Base-by-base conservation (phyloP, 2,113 vertebrate genomes). In the Entelurus aequoreus region DNA sequence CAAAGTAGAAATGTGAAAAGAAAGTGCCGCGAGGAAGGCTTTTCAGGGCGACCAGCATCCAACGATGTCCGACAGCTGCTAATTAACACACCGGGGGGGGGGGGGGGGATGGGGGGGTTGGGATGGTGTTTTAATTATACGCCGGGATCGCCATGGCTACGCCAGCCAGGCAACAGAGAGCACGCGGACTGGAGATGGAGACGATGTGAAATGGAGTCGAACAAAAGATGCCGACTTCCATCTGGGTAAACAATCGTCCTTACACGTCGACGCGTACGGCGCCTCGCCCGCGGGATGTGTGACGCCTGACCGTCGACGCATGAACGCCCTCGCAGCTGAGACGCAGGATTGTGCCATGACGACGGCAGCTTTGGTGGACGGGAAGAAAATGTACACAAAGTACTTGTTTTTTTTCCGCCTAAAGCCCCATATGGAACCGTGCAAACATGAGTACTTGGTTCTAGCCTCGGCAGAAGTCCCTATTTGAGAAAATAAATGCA, bases 111-210 rank as follows among this genome's bases (percentile, higher is more conserved):
- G n/a, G n/a, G n/a, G n/a, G n/a, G n/a, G n/a, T n/a, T 80, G 28
- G 68, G 69, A 71, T 79, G 79, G 73, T 87, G 83, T 86, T 82
- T 87, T 87, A 86, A 88, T 89, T 83, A 87, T 69, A 80, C 71
- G 75, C 63, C 62, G 66, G 28, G 49, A 71, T 84, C 78, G 67
- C 74, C 76, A 77, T 78, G 71, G 76, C 64, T 55, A 80, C 64
- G 15, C 15, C 15, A 54, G 65, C 62, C 46, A 76, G 74, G 70
- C 71, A 71, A 76, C 64, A 71, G 54, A 77, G 74, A 63, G 60
- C 56, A 50, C 40, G 4, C 56, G 69, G 66, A 70, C 71, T 69
- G 75, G 71, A 76, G 66, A 79, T 64, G 63, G 60, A 79, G 69
- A 74, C 62, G 55, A 66, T 59, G 69, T 36, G 47, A 68, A 70